Evolutionary conservation across 2,888 invertebrate species (phyloP).

Genomic region (Dimorphilus gyrociliatus): DNA sequence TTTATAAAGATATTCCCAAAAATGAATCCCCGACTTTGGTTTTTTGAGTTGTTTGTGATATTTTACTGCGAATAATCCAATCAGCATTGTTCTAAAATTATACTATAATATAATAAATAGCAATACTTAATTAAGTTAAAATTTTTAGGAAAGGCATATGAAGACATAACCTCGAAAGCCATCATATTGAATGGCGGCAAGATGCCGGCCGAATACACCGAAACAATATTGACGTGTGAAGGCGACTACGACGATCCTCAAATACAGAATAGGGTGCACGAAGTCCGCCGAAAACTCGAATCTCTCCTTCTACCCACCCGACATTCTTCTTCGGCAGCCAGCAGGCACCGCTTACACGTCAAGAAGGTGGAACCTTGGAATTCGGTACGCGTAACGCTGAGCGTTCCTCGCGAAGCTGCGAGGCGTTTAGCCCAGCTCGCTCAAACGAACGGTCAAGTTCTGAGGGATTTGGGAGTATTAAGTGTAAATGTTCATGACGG

Average conservation of each 20-base stretch:
- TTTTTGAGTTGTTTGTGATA: no score
- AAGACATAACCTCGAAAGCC: no score
- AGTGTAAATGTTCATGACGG: slow-evolving; percentile 74
- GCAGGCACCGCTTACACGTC: no score
- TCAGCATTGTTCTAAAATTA: no score
- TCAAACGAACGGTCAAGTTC: slow-evolving; percentile 62
- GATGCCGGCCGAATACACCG: slow-evolving; percentile 46
- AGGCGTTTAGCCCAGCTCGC: slow-evolving; percentile 74
- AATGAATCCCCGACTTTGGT: no score
- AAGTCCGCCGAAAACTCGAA: slow-evolving; percentile 59
- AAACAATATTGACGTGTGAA: slow-evolving; percentile 74
- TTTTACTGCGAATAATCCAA: no score
- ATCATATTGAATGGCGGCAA: no score
- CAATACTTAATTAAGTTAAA: no score
- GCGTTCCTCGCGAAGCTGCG: slow-evolving; percentile 89
- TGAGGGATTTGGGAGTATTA: slow-evolving; percentile 78
- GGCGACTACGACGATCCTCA: slow-evolving; percentile 73
- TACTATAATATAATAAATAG: no score
- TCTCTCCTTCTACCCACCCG: slow-evolving; percentile 59
- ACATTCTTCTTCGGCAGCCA: no score
- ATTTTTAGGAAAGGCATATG: no score
- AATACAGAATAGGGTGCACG: slow-evolving; percentile 62
- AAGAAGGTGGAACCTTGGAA: slow-evolving; percentile 91
- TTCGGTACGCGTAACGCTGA: slow-evolving; percentile 89
- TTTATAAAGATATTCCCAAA: no score